phyloP scores from a whole-genome alignment of 2,888 invertebrate species.

The Orchestes rusci region DNA sequence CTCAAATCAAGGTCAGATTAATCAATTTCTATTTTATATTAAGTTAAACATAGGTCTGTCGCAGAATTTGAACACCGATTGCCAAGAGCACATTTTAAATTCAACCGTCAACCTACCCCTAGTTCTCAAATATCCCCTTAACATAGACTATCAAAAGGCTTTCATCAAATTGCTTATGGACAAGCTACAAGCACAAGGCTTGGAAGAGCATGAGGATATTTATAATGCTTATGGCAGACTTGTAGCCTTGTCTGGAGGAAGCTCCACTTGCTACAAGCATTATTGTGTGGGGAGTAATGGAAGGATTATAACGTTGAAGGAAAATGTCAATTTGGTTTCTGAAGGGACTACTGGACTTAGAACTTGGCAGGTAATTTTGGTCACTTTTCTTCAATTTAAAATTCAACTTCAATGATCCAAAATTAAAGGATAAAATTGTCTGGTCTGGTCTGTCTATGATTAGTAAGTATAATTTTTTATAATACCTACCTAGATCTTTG shows the following conservation, averaged over 20 bases:
- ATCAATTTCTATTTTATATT: too few species aligned
- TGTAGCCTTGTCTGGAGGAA: conserved; percentile 42
- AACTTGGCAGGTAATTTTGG: conserved; percentile 62
- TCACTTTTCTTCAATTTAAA: background rate
- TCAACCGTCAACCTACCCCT: conserved; percentile 51
- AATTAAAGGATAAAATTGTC: background rate
- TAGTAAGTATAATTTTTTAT: background rate
- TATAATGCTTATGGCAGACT: conserved; percentile 53
- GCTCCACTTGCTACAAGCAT: conserved; percentile 52
- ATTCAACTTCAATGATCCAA: conserved; percentile 1
- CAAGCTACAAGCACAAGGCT: conserved; percentile 47
- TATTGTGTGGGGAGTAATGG: conserved; percentile 47
- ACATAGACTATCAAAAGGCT: conserved; percentile 52
- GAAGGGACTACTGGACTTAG: conserved; percentile 74
- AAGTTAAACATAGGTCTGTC: too few species aligned
- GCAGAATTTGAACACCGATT: conserved; percentile 35
- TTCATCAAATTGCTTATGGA: conserved; percentile 60
- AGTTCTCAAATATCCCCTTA: conserved; percentile 55
- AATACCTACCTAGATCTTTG: too few species aligned
- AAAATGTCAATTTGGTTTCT: conserved; percentile 64
- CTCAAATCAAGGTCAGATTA: too few species aligned
- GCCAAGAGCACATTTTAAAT: conserved; percentile 53
- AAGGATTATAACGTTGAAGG: conserved; percentile 53
- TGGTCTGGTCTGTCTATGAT: background rate
- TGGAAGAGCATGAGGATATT: conserved; percentile 59